Percentiles rank a stretch among this genome's conserved stretches.
Evolutionary conservation across 2,797 vertebrate species (phyloP).

Genomic region (Tiaroga cobitis): DNA sequence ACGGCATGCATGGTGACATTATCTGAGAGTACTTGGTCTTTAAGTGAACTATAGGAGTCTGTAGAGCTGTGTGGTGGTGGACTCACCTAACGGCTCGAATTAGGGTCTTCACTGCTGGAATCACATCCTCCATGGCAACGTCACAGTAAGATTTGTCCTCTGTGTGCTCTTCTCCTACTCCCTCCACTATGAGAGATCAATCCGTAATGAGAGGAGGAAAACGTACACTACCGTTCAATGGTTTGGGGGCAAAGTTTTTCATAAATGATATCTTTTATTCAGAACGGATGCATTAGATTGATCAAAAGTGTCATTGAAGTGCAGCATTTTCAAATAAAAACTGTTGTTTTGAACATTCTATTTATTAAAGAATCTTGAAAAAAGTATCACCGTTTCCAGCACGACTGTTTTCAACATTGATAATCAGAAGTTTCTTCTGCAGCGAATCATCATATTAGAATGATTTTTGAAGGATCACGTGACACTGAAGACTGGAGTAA

Average conservation of each 20-base stretch:
- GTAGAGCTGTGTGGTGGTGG: background rate
- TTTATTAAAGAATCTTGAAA: background rate
- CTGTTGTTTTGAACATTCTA: background rate
- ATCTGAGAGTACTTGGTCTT: conserved; percentile 2
- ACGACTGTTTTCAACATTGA: too few species aligned
- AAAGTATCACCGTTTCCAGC: too few species aligned
- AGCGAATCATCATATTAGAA: too few species aligned
- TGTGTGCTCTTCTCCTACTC: conserved; percentile 82
- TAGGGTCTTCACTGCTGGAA: conserved; percentile 93
- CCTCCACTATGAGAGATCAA: conserved; percentile 76
- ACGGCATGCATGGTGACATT: conserved; percentile 6
- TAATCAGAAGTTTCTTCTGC: too few species aligned
- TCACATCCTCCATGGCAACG: conserved; percentile 92
- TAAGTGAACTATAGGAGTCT: conserved; percentile 8
- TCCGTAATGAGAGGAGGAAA: background rate
- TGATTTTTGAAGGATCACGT: too few species aligned
- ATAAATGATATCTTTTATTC: background rate
- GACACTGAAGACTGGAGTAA: too few species aligned
- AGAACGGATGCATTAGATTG: background rate
- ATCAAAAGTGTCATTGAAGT: background rate
- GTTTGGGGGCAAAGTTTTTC: background rate
- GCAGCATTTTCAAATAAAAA: background rate
- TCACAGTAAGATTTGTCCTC: conserved; percentile 94
- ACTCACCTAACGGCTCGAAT: conserved; percentile 93
- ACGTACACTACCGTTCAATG: background rate